Percentiles rank a stretch among this genome's conserved stretches.
These are phyloP conservation scores for Strix uralensis DNA, from an alignment of 2,113 vertebrate genomes.

Conservation along the genomic window DNA sequence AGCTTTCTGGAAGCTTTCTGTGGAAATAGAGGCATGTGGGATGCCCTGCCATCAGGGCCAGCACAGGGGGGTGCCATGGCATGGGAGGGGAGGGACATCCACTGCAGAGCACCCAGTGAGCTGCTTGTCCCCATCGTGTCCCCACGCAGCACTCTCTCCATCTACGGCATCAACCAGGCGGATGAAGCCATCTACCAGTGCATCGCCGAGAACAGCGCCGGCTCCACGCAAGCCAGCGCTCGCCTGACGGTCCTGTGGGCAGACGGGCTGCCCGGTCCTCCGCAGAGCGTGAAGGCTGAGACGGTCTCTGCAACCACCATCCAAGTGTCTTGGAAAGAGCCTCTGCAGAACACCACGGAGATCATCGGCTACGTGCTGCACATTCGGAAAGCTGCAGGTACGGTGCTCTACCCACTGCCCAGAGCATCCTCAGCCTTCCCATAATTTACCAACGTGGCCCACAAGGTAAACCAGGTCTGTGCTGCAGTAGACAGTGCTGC, in stretches of 20 bases:
- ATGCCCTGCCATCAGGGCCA: not conserved
- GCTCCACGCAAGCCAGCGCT: conserved; percentile 94
- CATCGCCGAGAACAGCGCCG: conserved; percentile 94
- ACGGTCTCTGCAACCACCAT: conserved; percentile 88
- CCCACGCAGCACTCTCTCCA: conserved; percentile 85
- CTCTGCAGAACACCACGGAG: conserved; percentile 89
- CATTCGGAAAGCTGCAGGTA: conserved; percentile 89
- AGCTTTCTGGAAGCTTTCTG: not conserved
- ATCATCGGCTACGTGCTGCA: conserved; percentile 97
- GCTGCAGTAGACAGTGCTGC: not conserved
- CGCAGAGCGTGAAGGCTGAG: conserved; percentile 80
- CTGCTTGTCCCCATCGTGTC: not conserved
- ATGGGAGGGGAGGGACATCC: rapidly evolving
- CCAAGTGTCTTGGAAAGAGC: conserved; percentile 92
- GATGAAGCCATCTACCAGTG: conserved; percentile 99
- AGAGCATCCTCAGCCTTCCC: not conserved
- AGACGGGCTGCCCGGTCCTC: conserved; percentile 89
- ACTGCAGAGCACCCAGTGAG: not conserved
- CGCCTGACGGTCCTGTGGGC: conserved; percentile 94
- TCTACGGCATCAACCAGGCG: conserved; percentile 88
- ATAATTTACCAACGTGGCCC: rapidly evolving
- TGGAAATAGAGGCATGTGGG: not conserved
- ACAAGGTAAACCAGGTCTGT: not conserved
- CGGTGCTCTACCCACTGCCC: not conserved
- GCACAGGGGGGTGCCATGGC: not conserved